Base-by-base conservation (phyloP, 2,888 invertebrate genomes). In the Dicycla oo region DNA sequence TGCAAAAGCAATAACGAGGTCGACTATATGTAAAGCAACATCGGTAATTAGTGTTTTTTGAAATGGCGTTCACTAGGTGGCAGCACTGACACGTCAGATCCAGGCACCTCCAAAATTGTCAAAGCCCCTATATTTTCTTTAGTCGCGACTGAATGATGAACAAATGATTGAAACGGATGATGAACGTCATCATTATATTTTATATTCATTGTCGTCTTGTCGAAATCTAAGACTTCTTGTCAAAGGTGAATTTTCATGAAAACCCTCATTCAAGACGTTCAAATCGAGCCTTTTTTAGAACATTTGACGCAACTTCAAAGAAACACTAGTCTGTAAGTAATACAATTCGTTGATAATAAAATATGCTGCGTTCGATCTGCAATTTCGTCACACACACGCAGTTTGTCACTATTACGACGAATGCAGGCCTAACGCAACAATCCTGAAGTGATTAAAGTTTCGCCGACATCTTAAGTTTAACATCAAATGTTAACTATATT, bases 401-500 rank as follows among this genome's bases (percentile, higher is more conserved):
- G 6, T n/a, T 61, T 26, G 11, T 15, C 38, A 49, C 5, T 10
- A 67, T 26, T 38, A 38, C n/a, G 26, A 68, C 68, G 26, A 49
- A 49, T 26, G n/a, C 38, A 49, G 67, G 2, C 15, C 23, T 53
- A 47, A 66, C 34, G 18, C 54, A 64, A 54, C 30, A 40, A 76
- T 57, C 49, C 30, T 40, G 78, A 45, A 10, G 15, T 30, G 26
- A 47, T 49, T 71, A 54, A 15, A 40, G 13, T 58, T 38, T 20
- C 38, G 43, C 38, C 20, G 60, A 40, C 47, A 54, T 56, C 26
- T 11, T 64, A 54, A 7, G 26, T 72, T 49, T 73, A 73, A 80
- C 80, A 79, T 76, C 65, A 80, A 76, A 79, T 64, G 64, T 79
- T 60, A 73, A 26, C 51, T 66, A 61, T 53, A 80, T 77, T 80